Evolutionary conservation across 2,888 invertebrate genomes (phyloP).

Genomic region (Zaprionus lineosus): DNA sequence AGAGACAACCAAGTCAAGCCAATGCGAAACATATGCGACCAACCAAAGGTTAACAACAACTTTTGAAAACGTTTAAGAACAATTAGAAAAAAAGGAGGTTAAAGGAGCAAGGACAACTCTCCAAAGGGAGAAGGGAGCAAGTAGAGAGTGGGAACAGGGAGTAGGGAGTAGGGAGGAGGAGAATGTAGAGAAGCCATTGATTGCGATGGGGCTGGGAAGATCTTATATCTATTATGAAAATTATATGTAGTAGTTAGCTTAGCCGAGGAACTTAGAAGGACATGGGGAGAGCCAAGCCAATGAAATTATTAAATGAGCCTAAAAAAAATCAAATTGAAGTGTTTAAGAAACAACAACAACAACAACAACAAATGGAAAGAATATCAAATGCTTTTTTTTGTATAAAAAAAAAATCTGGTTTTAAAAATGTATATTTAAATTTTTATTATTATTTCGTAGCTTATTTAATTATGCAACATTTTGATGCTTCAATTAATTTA

Average conservation of each 20-base stretch:
- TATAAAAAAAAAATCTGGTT: conserved; percentile 2
- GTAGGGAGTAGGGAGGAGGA: too few relatives aligned
- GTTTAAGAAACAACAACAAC: conserved; percentile 38
- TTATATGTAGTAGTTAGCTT: conserved; percentile 49
- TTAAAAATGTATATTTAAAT: conserved; percentile 12
- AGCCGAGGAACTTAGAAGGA: conserved; percentile 36
- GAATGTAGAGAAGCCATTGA: neutral
- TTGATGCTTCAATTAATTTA: conserved; percentile 33
- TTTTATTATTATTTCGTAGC: conserved; percentile 50
- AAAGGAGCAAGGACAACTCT: too few relatives aligned
- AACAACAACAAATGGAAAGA: conserved; percentile 20
- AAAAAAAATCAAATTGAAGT: conserved; percentile 21
- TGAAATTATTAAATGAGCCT: conserved; percentile 11
- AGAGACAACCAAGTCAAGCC: conserved; percentile 49
- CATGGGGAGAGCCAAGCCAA: conserved; percentile 22
- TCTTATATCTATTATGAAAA: conserved; percentile 10
- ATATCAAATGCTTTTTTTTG: too few relatives aligned
- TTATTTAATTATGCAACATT: conserved; percentile 55
- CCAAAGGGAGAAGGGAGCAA: too few relatives aligned
- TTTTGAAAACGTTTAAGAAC: conserved; percentile 43
- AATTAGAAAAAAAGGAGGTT: conserved; percentile 10
- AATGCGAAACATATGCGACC: conserved; percentile 75
- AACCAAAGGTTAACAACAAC: conserved; percentile 76
- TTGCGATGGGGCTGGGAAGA: conserved; percentile 5
- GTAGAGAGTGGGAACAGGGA: too few relatives aligned